Percentiles rank a stretch among this genome's conserved stretches.
Evolutionary conservation across 2,797 vertebrate species (phyloP).

Genomic region (Mycteria americana): DNA sequence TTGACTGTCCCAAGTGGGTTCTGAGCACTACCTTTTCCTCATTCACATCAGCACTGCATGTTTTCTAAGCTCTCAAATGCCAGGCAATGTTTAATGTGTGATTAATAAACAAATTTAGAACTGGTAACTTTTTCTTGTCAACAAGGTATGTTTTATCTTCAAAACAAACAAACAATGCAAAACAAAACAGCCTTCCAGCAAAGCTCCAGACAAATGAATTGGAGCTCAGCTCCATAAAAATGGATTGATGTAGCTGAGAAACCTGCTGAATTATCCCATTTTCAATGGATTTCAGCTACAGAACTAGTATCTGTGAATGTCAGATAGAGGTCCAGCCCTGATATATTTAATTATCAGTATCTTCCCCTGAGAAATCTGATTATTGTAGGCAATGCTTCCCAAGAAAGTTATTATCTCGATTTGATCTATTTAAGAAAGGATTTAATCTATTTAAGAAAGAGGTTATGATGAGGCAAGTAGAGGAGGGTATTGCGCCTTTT

Average conservation of each 20-base stretch:
- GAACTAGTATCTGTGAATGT: not conserved
- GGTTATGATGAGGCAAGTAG: not conserved
- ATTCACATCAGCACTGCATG: not conserved
- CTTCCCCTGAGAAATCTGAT: constrained; percentile 38
- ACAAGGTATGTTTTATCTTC: not conserved
- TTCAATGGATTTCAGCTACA: not conserved
- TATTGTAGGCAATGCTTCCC: constrained; percentile 4
- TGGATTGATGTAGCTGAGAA: not conserved
- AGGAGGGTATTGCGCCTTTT: not conserved
- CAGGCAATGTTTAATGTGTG: not conserved
- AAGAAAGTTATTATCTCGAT: constrained; percentile 45
- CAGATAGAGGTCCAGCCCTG: not conserved
- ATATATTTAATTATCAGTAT: constrained; percentile 19
- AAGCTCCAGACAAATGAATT: not conserved
- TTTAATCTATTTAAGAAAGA: constrained; percentile 39
- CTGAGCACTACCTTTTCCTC: not conserved
- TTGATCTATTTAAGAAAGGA: constrained; percentile 37
- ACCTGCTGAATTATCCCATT: not conserved
- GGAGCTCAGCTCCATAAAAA: not conserved
- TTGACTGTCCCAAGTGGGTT: not conserved
- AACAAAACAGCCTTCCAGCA: not conserved
- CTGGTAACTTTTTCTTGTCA: not conserved
- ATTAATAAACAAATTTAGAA: not conserved
- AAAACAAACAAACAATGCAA: not conserved
- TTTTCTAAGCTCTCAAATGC: not conserved